These are phyloP conservation scores for Pterocles burchelli DNA, from an alignment of 2,113 vertebrate genomes.

Conservation along the genomic window DNA sequence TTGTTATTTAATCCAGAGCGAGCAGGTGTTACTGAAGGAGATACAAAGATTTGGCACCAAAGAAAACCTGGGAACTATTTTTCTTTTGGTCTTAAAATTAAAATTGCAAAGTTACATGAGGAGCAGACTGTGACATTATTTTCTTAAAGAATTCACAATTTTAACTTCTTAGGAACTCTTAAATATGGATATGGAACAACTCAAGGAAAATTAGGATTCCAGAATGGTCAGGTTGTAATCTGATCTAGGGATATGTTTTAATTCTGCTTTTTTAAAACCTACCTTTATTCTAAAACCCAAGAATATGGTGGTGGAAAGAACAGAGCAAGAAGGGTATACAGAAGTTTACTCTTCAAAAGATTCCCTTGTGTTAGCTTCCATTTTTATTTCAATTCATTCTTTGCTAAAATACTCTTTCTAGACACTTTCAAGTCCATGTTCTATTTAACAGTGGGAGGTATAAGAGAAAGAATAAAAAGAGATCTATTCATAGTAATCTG, in stretches of 20 bases:
- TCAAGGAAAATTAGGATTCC: conserved; percentile 1
- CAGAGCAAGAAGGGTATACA: neutral
- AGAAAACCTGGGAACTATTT: neutral
- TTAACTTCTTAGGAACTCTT: neutral
- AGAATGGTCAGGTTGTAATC: neutral
- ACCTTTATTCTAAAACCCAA: neutral
- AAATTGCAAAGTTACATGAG: neutral
- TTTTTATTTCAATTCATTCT: neutral
- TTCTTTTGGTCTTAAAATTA: neutral
- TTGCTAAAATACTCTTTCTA: neutral
- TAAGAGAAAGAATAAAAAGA: neutral
- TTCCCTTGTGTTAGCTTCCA: neutral
- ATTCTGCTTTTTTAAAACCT: neutral
- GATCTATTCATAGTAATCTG: neutral
- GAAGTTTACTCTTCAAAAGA: neutral
- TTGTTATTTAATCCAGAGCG: neutral
- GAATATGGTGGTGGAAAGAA: neutral
- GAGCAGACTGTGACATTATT: neutral
- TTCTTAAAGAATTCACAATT: neutral
- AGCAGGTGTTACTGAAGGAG: neutral
- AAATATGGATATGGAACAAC: neutral
- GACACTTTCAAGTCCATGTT: conserved; percentile 25
- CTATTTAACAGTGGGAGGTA: neutral
- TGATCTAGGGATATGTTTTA: neutral
- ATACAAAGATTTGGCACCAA: neutral